Evolutionary conservation across 1,140 invertebrate species (phyloP), one percentile per base, ranked within the genome.

Genomic region (Drosophila busckii): DNA sequence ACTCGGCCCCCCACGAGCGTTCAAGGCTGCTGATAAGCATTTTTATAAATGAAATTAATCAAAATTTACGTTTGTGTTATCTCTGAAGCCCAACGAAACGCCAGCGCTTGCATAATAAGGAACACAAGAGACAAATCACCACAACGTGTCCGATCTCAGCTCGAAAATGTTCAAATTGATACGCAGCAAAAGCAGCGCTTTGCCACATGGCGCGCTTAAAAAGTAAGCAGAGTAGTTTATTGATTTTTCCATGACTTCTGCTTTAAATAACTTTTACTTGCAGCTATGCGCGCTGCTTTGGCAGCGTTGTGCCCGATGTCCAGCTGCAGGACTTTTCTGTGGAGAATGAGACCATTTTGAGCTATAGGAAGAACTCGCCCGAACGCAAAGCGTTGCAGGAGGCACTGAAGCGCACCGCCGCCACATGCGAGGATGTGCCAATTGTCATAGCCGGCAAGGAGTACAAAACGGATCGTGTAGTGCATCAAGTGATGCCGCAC

Each of bases 401-500:
- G 38, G 92, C 92, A 31, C 87, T 99, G 2, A 89, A 94, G 56
- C 88, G 91, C 41, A 92, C 91, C 70, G 89, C 91, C 15, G 88
- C 86, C 12, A 89, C 90, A 26, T 92, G 92, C 23, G 91, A 93
- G 82, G 97, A 98, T 59, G 91, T 98, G 34, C 97, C 97, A 0
- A 94, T 99, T 76, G 91, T 98, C 12, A 97, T 99, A 85, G 97
- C 96, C 6, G 93, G 94, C 56, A 91, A 98, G 87, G 94, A 94
- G 88, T 93, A 94, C 66, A 91, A 91, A 50, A 94, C 95, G 1
- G 90, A 93, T 23, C 88, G 93, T 64, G 91, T 94, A 15, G 90
- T 90, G 60, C 93, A 94, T 88, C 89, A 92, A 87, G 90, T 91
- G 8, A 92, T 91, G 95, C 97, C 97, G 0, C 96, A 97, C 87